A percentile compares a stretch with the other conserved stretches of the same genome.
phyloP scores from a whole-genome alignment of 2,888 invertebrate genomes.

The Lithophane semibrunnea region DNA sequence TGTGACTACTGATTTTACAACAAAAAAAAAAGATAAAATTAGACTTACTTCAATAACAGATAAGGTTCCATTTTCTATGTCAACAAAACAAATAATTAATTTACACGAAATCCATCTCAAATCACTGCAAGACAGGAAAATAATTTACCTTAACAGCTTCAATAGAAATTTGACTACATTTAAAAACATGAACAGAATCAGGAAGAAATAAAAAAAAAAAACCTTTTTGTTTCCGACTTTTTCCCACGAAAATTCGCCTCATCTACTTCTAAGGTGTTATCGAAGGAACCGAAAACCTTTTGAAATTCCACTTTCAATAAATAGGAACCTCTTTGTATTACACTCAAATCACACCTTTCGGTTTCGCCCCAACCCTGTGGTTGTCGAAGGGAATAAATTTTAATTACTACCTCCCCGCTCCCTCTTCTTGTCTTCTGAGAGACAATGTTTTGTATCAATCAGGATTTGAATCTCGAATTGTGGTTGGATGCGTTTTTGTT shows the following conservation, averaged over 20 bases:
- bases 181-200: conserved; percentile 16
- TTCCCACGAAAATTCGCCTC: conserved; percentile 28
- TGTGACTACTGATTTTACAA: not conserved
- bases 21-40: not conserved
- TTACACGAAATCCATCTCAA: not conserved
- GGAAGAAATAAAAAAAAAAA: conserved; percentile 7
- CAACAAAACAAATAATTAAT: not conserved
- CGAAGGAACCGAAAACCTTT: conserved; percentile 40
- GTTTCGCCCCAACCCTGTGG: conserved; percentile 57
- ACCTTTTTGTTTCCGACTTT: conserved; percentile 8
- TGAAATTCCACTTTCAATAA: conserved; percentile 44
- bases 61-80: not conserved
- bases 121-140: not conserved
- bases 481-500: conserved; percentile 36
- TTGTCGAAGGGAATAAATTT: conserved; percentile 65
- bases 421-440: conserved; percentile 17
- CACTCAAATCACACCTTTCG: conserved; percentile 65
- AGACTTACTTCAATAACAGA: not conserved
- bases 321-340: conserved; percentile 54
- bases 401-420: conserved; percentile 57
- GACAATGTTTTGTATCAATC: conserved; percentile 53
- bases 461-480: conserved; percentile 22
- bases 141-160: not conserved
- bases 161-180: conserved; percentile 10
- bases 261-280: conserved; percentile 37